phyloP scores from a whole-genome alignment of 2,113 vertebrate genomes.

The Pica pica region DNA sequence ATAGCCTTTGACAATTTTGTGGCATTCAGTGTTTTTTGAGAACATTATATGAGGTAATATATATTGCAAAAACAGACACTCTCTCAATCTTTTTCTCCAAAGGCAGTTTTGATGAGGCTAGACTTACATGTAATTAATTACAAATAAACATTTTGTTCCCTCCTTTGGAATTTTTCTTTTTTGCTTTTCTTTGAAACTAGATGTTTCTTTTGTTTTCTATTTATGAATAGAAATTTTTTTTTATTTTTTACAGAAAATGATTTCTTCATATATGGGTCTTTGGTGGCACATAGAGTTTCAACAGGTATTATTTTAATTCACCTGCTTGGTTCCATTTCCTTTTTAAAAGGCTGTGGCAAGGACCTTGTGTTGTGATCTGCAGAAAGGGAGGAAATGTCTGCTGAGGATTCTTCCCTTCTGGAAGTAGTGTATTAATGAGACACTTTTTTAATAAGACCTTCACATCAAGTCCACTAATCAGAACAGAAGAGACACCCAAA shows the following conservation, averaged over 20 bases:
- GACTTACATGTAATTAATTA: background rate
- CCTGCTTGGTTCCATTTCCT: slow-evolving; percentile 13
- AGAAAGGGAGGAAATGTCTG: slow-evolving; percentile 12
- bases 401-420: slow-evolving; percentile 41
- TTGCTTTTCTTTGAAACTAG: background rate
- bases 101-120: background rate
- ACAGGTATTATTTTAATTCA: slow-evolving; percentile 57
- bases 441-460: slow-evolving; percentile 42
- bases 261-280: background rate
- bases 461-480: slow-evolving; percentile 19
- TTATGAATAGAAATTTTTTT: too few species aligned
- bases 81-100: background rate
- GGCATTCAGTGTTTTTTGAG: background rate
- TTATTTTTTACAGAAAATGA: slow-evolving; percentile 32
- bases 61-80: background rate
- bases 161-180: background rate
- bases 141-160: background rate
- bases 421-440: slow-evolving; percentile 52
- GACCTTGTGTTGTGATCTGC: slow-evolving; percentile 29
- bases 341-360: slow-evolving; percentile 24
- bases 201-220: slow-evolving; percentile 24
- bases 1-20: background rate
- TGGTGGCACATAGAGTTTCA: background rate
- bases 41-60: background rate
- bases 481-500: slow-evolving; percentile 10